Evolutionary conservation across 2,797 vertebrate genomes (phyloP).

Genomic region (Halcyon leucocephala): DNA sequence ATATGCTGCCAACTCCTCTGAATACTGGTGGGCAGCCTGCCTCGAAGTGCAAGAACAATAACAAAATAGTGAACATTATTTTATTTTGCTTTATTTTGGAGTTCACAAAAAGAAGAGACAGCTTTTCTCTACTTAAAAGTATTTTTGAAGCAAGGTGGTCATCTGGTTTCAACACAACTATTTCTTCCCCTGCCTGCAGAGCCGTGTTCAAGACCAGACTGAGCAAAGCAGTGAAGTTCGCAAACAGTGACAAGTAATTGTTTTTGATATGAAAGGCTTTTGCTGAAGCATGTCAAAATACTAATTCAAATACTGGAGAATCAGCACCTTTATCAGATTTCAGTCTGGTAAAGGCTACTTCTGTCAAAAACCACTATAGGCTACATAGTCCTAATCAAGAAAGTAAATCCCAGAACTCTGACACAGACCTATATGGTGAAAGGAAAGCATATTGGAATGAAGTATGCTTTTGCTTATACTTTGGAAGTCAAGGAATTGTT

Average conservation of each 20-base stretch:
- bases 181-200: not conserved
- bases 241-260: conserved; percentile 29
- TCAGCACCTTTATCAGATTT: not conserved
- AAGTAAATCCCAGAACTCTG: not conserved
- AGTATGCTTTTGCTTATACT: not conserved
- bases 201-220: not conserved
- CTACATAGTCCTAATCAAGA: not conserved
- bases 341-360: not conserved
- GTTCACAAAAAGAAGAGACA: not conserved
- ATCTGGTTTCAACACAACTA: not conserved
- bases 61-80: not conserved
- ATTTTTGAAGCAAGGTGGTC: not conserved
- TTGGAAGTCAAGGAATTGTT: not conserved
- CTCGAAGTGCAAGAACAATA: not conserved
- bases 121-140: not conserved
- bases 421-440: not conserved
- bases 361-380: not conserved
- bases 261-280: conserved; percentile 43
- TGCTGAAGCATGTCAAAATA: not conserved
- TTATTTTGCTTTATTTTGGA: not conserved
- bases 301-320: not conserved
- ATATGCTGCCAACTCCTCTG: not conserved
- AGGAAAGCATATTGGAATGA: not conserved
- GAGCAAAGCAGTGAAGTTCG: conserved; percentile 27
- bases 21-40: not conserved